Base-by-base conservation (phyloP, 37 sponge, comb jelly and placozoan species). In the Eunapius fragilis region DNA sequence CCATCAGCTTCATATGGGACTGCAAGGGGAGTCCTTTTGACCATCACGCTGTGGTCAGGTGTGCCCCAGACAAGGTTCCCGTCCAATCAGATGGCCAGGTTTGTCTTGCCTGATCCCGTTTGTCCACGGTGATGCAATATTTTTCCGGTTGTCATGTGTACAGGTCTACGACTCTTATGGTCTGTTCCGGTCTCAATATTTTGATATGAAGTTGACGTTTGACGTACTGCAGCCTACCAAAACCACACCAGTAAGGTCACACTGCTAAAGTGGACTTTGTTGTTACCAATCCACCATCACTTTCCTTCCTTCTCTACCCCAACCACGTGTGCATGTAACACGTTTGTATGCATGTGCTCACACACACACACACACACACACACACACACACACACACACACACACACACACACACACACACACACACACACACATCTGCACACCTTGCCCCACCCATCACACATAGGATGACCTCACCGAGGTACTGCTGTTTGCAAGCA, bases 131-230 rank as follows among this genome's bases (percentile, higher is more conserved):
- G 19, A 2, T 70, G 25, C 71, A 31, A 2, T 19, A 25, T 81
- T 36, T 72, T 67, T 33, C 79, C 25, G 75, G 3, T 70, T 67
- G 77, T 11, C 41, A 68, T 68, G 50, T 2, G 31, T 6, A 72
- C 69, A 96, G 96, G 84, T 84, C 0, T 85, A 96, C 76, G 97
- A 96, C 67, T 93, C 96, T 0, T 96, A 88, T 69, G 69, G 89
- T 38, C 31, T n/a, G 25, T 96, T 96, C 37, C 86, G 96, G 10
- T 96, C 96, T 2, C 88, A 90, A 38, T 77, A 87, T 23, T 81
- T 95, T n/a, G 92, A 93, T 31, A 28, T 95, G 48, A 80, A 89
- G 27, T 67, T 87, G 82, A 79, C 33, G 17, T 67, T 95, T 71
- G 85, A 85, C 23, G 78, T 82, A 10, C 77, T 67, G 67, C 81